Conservation (phyloP, 2,113 vertebrate species). For the Callaeas wilsoni region DNA sequence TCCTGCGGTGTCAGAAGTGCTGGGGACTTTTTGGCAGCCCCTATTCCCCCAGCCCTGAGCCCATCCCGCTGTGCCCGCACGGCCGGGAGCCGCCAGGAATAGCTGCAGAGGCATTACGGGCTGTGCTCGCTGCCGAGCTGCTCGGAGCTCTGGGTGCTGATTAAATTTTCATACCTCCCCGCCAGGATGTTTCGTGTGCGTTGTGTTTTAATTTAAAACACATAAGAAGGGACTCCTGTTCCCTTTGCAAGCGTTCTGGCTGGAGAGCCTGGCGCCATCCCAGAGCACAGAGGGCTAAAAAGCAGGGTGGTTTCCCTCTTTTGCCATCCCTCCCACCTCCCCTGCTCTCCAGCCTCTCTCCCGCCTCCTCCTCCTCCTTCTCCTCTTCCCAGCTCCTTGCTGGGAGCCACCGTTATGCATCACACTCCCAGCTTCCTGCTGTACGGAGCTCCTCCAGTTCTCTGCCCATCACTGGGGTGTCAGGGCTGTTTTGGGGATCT, state of each 20-base stretch:
- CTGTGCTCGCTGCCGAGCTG: background rate
- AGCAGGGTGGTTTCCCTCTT: background rate
- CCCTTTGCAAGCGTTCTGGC: background rate
- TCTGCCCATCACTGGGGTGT: background rate
- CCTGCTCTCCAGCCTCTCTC: background rate
- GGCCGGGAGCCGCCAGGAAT: conserved; percentile 20
- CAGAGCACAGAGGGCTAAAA: background rate
- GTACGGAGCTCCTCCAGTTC: background rate
- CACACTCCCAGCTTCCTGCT: background rate
- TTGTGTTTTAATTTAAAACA: conserved; percentile 6
- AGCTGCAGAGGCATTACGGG: conserved; percentile 16
- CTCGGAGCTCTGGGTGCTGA: conserved; percentile 35
- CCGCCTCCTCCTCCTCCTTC: background rate
- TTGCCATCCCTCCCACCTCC: background rate
- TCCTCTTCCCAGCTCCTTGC: background rate
- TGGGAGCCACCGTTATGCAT: background rate
- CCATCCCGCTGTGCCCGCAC: background rate
- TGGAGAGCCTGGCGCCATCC: background rate
- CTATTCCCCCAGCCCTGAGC: background rate
- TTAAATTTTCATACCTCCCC: conserved; percentile 64
- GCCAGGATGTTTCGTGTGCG: background rate
- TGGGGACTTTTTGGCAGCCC: background rate
- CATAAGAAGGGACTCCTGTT: background rate
- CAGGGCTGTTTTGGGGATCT: background rate
- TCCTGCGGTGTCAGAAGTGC: rapidly evolving